Conservation (phyloP, 2,113 vertebrate species). For the Arvicanthis niloticus region DNA sequence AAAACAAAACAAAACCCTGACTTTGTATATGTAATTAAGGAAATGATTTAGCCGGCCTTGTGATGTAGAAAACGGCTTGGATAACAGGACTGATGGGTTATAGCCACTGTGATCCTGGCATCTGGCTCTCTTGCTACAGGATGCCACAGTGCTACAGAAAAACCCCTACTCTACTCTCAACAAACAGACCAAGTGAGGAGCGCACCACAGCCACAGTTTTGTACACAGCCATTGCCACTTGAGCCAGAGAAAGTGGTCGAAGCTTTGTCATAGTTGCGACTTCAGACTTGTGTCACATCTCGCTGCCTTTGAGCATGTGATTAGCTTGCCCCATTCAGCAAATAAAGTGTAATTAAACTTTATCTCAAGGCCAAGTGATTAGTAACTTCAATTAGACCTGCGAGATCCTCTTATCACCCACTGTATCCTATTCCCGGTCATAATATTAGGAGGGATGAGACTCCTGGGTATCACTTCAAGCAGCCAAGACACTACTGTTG, state of each 20-base stretch:
- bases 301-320: not conserved
- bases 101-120: not conserved
- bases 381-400: not conserved
- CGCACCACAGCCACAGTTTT: not conserved
- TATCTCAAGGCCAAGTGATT: not conserved
- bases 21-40: not conserved
- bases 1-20: not conserved
- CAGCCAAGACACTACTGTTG: not conserved
- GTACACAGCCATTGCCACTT: not conserved
- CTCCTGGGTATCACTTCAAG: not conserved
- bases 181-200: rapidly evolving
- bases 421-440: not conserved
- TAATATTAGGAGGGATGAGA: not conserved
- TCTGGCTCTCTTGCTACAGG: not conserved
- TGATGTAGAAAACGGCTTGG: not conserved
- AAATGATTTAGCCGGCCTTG: not conserved
- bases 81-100: not conserved
- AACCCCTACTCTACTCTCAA: not conserved
- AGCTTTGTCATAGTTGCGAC: not conserved
- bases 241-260: not conserved
- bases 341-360: not conserved
- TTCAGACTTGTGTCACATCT: not conserved
- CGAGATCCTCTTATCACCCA: not conserved
- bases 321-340: not conserved
- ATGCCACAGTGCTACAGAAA: too few relatives aligned